Evolutionary conservation across 2,797 vertebrate species (phyloP).

Genomic region (Enteromius argenteus): DNA sequence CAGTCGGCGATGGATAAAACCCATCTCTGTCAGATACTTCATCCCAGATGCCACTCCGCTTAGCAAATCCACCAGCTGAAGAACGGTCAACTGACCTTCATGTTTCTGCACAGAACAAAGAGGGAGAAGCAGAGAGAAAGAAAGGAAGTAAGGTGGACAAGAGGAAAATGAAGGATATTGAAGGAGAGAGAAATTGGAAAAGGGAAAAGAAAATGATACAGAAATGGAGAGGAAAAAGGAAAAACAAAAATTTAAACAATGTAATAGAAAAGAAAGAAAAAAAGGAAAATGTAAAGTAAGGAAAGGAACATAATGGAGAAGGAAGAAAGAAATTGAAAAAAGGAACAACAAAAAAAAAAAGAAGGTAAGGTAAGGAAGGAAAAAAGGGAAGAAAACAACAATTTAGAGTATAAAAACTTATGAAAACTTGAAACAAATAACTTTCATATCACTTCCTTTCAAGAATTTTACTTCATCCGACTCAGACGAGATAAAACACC

Average conservation of each 20-base stretch:
- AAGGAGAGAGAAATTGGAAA: neutral
- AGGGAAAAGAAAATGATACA: conserved; percentile 3
- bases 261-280: neutral
- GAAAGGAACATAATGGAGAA: neutral
- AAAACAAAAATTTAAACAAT: no score
- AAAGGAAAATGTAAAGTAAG: neutral
- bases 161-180: neutral
- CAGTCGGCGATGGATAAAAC: conserved; percentile 91
- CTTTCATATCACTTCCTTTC: neutral
- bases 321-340: neutral
- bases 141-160: neutral
- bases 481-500: neutral
- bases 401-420: neutral
- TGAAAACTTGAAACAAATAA: neutral
- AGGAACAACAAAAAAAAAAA: neutral
- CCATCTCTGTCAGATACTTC: conserved; percentile 97
- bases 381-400: neutral
- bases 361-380: neutral
- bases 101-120: conserved; percentile 79
- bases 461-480: neutral
- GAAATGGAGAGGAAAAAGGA: neutral
- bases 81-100: conserved; percentile 86
- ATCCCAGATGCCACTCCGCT: conserved; percentile 91
- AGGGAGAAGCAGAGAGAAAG: neutral
- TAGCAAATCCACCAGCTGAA: conserved; percentile 89